These are phyloP conservation scores for Empidonax alnorum DNA, from an alignment of 2,113 vertebrate genomes.

Conservation along the genomic window DNA sequence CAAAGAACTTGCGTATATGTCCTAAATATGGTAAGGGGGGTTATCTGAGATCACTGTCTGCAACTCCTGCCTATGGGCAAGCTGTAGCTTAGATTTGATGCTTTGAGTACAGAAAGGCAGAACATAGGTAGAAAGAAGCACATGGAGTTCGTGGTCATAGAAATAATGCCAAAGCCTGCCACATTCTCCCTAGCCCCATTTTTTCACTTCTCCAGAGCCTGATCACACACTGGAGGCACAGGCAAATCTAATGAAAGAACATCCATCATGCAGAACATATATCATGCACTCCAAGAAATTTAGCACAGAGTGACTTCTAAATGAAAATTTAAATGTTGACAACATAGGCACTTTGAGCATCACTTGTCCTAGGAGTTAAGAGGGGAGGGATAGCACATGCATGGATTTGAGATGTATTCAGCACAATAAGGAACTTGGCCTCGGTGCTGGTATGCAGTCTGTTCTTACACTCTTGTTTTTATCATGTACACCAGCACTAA, in stretches of 20 bases:
- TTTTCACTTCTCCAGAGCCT: not conserved
- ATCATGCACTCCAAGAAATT: not conserved
- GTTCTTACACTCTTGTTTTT: not conserved
- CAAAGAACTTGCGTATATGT: not conserved
- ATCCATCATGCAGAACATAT: not conserved
- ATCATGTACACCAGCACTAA: not conserved
- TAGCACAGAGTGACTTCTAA: not conserved
- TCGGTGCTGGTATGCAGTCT: not conserved
- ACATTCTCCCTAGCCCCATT: not conserved
- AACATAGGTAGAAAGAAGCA: not conserved
- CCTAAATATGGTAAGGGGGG: not conserved
- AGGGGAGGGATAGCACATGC: accelerated
- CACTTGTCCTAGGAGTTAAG: not conserved
- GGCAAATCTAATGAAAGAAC: not conserved
- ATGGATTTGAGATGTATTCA: not conserved
- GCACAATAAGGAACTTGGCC: not conserved
- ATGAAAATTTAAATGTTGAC: not conserved
- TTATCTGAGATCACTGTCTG: not conserved
- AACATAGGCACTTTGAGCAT: not conserved
- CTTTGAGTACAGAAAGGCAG: not conserved
- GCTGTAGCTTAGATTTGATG: not conserved
- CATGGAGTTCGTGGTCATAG: accelerated
- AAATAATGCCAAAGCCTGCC: not conserved
- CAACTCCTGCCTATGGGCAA: not conserved
- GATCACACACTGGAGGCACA: accelerated